Percentiles rank a stretch among this genome's conserved stretches.
These are phyloP conservation scores for Fabriciana adippe DNA, from an alignment of 2,888 invertebrate species.

Conservation along the genomic window DNA sequence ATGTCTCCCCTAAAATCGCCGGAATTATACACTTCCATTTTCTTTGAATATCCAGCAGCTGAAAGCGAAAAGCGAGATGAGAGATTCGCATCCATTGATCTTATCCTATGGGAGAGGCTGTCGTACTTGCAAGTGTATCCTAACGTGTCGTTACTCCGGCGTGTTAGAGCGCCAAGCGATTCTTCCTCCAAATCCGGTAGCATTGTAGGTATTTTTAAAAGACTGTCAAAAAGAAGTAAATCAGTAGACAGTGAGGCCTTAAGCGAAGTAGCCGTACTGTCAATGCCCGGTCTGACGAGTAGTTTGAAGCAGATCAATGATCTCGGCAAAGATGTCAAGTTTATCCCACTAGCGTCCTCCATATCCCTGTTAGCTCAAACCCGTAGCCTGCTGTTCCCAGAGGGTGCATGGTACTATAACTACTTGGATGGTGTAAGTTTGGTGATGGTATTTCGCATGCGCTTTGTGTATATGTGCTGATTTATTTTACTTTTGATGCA, in stretches of 20 bases:
- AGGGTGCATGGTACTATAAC: slow-evolving; percentile 78
- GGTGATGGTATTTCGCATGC: slow-evolving; percentile 56
- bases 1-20: slow-evolving; percentile 52
- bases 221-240: slow-evolving; percentile 56
- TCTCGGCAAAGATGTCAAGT: slow-evolving; percentile 64
- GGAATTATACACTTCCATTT: slow-evolving; percentile 69
- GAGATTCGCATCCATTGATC: slow-evolving; percentile 64
- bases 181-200: slow-evolving; percentile 59
- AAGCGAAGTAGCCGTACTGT: slow-evolving; percentile 66
- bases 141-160: slow-evolving; percentile 60
- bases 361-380: slow-evolving; percentile 69
- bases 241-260: slow-evolving; percentile 52
- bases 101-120: slow-evolving; percentile 73
- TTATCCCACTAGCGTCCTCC: slow-evolving; percentile 65
- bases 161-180: slow-evolving; percentile 43
- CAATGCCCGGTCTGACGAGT: slow-evolving; percentile 64
- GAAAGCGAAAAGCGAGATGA: slow-evolving; percentile 54
- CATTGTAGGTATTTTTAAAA: slow-evolving; percentile 56
- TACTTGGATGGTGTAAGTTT: slow-evolving; percentile 78
- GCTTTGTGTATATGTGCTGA: slow-evolving; percentile 37
- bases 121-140: slow-evolving; percentile 63
- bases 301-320: slow-evolving; percentile 63
- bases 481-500: slow-evolving; percentile 39
- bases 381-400: slow-evolving; percentile 60
- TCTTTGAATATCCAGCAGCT: slow-evolving; percentile 66